These are phyloP conservation scores for Drosophila pachea DNA, from an alignment of 1,140 invertebrate species.

Conservation along the genomic window DNA sequence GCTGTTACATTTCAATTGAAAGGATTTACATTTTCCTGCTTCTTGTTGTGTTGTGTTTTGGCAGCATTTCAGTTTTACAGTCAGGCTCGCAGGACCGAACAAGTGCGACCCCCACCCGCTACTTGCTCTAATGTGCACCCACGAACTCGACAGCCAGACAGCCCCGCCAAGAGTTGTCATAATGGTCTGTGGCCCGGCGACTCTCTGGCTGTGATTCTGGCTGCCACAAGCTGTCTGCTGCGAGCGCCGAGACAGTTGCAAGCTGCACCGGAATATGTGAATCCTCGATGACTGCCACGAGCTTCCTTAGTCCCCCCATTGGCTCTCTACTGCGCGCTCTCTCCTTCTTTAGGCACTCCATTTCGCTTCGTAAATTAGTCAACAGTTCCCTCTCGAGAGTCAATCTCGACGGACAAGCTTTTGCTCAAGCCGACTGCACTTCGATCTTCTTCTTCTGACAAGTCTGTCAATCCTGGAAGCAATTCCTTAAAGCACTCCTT, in stretches of 20 bases:
- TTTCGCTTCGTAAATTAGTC: no score
- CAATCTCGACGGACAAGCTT: no score
- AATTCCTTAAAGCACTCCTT: background rate
- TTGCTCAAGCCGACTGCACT: no score
- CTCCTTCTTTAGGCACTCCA: no score
- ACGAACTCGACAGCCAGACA: constrained; percentile 5
- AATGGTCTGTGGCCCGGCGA: constrained; percentile 55
- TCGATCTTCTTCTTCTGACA: no score
- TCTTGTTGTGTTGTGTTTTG: constrained; percentile 54
- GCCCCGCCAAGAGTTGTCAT: constrained; percentile 37
- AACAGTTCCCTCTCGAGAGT: no score
- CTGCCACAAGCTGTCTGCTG: constrained; percentile 20
- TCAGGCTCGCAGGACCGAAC: constrained; percentile 36
- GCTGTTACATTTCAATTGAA: constrained; percentile 74
- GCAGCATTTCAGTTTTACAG: constrained; percentile 73
- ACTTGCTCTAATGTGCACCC: constrained; percentile 30
- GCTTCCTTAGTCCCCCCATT: background rate
- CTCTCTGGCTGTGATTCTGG: constrained; percentile 14
- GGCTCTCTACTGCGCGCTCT: no score
- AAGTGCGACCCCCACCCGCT: background rate
- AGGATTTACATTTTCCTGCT: constrained; percentile 65
- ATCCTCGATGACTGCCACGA: background rate
- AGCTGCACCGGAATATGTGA: background rate
- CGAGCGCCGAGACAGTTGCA: background rate
- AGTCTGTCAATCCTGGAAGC: no score